Evolutionary conservation across 2,888 invertebrate genomes (phyloP).

Genomic region (Platycnemis pennipes): DNA sequence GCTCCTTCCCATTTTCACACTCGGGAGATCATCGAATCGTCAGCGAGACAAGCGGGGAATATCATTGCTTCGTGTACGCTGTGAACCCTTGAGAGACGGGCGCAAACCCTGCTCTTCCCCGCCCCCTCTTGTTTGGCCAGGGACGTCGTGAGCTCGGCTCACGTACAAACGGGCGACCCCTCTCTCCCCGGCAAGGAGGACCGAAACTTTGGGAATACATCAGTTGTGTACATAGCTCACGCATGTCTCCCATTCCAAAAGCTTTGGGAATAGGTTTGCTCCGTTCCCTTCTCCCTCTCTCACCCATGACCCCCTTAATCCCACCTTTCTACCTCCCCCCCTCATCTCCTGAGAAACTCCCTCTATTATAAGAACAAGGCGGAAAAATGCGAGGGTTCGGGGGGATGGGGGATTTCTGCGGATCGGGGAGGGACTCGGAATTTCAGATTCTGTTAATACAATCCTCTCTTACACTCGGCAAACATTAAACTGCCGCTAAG

Average conservation of each 20-base stretch:
- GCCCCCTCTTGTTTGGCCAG: slow-evolving; percentile 27
- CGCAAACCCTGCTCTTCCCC: background rate
- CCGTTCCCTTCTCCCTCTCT: background rate
- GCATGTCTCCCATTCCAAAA: slow-evolving; percentile 63
- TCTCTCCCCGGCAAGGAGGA: background rate
- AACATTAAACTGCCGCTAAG: slow-evolving; percentile 41
- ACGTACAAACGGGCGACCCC: slow-evolving; percentile 34
- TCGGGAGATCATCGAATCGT: background rate
- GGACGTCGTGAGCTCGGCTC: slow-evolving; percentile 28
- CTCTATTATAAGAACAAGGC: slow-evolving; percentile 49
- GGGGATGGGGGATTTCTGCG: background rate
- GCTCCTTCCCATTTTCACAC: background rate
- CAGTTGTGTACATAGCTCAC: slow-evolving; percentile 58
- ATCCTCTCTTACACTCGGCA: slow-evolving; percentile 55
- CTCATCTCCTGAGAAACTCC: background rate
- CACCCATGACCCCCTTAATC: background rate
- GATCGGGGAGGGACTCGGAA: background rate
- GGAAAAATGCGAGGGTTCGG: slow-evolving; percentile 10
- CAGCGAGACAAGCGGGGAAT: background rate
- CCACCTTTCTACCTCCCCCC: background rate
- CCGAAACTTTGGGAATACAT: slow-evolving; percentile 66
- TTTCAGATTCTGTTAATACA: slow-evolving; percentile 65
- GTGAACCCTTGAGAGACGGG: background rate
- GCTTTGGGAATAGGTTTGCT: background rate
- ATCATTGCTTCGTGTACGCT: background rate